A percentile compares a stretch with the other conserved stretches of the same genome.
phyloP scores from a whole-genome alignment of 2,888 invertebrate genomes.

The Panopea generosa region DNA sequence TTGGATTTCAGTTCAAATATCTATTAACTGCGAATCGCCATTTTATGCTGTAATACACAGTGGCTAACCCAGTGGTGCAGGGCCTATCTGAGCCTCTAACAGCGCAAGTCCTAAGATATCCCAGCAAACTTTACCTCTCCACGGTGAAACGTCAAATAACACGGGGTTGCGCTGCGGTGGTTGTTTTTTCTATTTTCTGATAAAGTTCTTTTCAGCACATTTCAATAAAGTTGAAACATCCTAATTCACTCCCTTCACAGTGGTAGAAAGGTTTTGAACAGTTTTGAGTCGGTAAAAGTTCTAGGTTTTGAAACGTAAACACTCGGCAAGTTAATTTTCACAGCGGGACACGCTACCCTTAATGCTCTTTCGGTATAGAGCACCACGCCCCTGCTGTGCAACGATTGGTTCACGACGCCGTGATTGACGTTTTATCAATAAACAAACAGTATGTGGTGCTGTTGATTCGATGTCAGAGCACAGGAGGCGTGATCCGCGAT shows the following conservation, averaged over 20 bases:
- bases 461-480: constrained; percentile 57
- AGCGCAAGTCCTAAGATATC: not conserved
- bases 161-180: constrained; percentile 19
- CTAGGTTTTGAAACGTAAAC: constrained; percentile 65
- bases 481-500: constrained; percentile 41
- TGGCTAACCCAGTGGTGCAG: constrained; percentile 29
- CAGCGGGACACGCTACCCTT: constrained; percentile 62
- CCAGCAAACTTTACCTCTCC: constrained; percentile 9
- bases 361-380: constrained; percentile 51
- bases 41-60: constrained; percentile 44
- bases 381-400: constrained; percentile 50
- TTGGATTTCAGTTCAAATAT: constrained; percentile 22
- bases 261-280: constrained; percentile 55
- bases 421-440: constrained; percentile 68
- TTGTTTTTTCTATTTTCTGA: constrained; percentile 45
- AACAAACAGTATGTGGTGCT: constrained; percentile 56
- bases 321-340: constrained; percentile 63
- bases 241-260: constrained; percentile 59
- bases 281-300: constrained; percentile 59
- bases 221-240: constrained; percentile 60
- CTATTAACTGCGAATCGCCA: constrained; percentile 15
- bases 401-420: constrained; percentile 60
- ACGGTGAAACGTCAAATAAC: constrained; percentile 19
- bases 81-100: not conserved
- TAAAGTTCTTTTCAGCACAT: constrained; percentile 33